Evolutionary conservation across 2,113 vertebrate genomes (phyloP).

Genomic region (Euleptes europaea): DNA sequence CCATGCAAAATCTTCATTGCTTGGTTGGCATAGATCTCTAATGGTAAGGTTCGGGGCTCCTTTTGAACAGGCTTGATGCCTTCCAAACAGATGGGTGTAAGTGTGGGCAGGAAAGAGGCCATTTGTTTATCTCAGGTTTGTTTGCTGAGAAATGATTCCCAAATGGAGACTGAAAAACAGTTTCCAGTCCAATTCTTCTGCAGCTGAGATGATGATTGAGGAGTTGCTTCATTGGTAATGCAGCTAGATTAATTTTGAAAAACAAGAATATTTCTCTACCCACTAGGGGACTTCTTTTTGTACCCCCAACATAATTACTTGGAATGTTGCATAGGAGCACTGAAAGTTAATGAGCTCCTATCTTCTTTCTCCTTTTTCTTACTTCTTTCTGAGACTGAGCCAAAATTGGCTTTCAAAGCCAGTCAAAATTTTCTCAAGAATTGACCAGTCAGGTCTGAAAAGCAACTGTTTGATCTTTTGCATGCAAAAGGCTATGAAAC

Average conservation of each 20-base stretch:
- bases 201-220: conserved; percentile 52
- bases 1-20: conserved; percentile 50
- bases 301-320: conserved; percentile 58
- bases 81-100: conserved; percentile 67
- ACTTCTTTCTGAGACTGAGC: conserved; percentile 51
- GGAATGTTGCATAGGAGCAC: conserved; percentile 39
- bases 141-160: conserved; percentile 71
- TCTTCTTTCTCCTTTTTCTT: conserved; percentile 42
- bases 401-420: conserved; percentile 57
- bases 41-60: conserved; percentile 51
- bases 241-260: conserved; percentile 70
- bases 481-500: conserved; percentile 24
- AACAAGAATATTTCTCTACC: conserved; percentile 62
- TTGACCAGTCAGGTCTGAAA: conserved; percentile 36
- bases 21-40: conserved; percentile 52
- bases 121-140: conserved; percentile 74
- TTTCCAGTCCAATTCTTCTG: conserved; percentile 65
- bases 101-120: conserved; percentile 69
- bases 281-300: conserved; percentile 57
- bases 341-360: conserved; percentile 62
- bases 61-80: conserved; percentile 51
- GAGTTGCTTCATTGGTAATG: conserved; percentile 61
- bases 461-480: conserved; percentile 41
- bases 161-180: conserved; percentile 67
- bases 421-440: conserved; percentile 56